Evolutionary conservation across 2,888 invertebrate genomes (phyloP).

Genomic region (Homarus gammarus): DNA sequence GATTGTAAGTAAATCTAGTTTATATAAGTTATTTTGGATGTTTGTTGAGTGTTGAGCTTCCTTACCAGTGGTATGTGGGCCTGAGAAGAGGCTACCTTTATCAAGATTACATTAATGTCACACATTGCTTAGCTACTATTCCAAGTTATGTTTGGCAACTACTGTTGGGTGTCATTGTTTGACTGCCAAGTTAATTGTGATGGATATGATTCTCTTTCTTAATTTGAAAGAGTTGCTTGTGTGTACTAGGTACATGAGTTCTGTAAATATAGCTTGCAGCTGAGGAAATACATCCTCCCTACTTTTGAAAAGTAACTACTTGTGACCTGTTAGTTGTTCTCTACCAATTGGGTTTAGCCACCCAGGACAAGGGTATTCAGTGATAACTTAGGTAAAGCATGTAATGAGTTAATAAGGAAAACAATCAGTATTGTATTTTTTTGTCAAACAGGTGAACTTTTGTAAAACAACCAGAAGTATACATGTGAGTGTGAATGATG

Average conservation of each 20-base stretch:
- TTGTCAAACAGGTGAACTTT: constrained; percentile 58
- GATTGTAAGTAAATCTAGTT: constrained; percentile 54
- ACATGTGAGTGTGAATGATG: constrained; percentile 9
- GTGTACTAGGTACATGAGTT: constrained; percentile 58
- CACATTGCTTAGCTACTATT: constrained; percentile 31
- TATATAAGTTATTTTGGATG: constrained; percentile 55
- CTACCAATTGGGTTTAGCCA: constrained; percentile 29
- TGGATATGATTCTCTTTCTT: constrained; percentile 37
- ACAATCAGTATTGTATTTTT: constrained; percentile 65
- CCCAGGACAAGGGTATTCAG: constrained; percentile 41
- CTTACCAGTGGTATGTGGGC: constrained; percentile 30
- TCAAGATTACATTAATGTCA: constrained; percentile 16
- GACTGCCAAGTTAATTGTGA: constrained; percentile 46
- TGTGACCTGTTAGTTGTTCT: constrained; percentile 62
- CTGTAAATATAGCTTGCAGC: constrained; percentile 58
- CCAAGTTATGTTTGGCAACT: constrained; percentile 41
- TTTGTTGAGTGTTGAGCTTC: constrained; percentile 44
- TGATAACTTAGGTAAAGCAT: constrained; percentile 23
- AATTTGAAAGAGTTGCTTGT: constrained; percentile 37
- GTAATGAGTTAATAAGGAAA: constrained; percentile 42
- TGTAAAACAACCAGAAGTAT: constrained; percentile 35
- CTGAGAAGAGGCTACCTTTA: constrained; percentile 43
- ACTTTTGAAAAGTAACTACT: constrained; percentile 62
- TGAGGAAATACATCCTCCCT: constrained; percentile 21
- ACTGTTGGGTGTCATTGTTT: constrained; percentile 36